Percentiles rank a stretch among this genome's conserved stretches.
Evolutionary conservation across 2,113 vertebrate species (phyloP).

Genomic region (Zosterops japonicus): DNA sequence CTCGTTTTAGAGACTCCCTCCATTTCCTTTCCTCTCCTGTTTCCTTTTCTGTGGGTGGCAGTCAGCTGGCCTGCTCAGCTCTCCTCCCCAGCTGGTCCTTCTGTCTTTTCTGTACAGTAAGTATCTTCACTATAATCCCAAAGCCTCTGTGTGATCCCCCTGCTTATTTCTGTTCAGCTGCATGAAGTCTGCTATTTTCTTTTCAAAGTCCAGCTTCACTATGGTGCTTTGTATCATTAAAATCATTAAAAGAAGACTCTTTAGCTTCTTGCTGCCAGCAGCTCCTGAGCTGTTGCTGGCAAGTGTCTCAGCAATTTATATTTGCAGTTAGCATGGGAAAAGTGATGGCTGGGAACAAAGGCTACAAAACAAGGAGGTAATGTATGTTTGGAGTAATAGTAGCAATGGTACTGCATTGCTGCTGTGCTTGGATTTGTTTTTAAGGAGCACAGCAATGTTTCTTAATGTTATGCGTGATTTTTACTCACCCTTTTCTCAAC

Average conservation of each 20-base stretch:
- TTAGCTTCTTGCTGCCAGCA: neutral
- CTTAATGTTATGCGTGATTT: neutral
- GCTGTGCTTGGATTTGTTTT: neutral
- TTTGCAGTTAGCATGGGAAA: neutral
- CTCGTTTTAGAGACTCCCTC: conserved; percentile 35
- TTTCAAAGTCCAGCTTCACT: neutral
- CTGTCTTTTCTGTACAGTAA: conserved; percentile 64
- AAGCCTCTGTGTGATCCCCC: neutral
- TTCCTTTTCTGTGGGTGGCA: conserved; percentile 31
- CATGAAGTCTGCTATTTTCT: neutral
- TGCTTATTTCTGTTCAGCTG: neutral
- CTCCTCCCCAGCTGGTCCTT: conserved; percentile 39
- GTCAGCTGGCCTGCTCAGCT: conserved; percentile 43
- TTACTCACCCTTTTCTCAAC: neutral
- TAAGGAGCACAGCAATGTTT: neutral
- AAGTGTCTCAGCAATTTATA: neutral
- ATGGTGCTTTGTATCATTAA: neutral
- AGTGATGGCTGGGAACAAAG: neutral
- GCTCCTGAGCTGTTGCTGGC: neutral
- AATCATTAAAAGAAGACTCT: neutral
- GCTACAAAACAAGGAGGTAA: neutral
- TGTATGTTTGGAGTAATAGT: neutral
- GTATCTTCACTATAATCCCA: conserved; percentile 16
- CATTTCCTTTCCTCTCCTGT: conserved; percentile 24
- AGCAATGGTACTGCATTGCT: neutral